Evolutionary conservation across 2,888 invertebrate species (phyloP).

Genomic region (Tetheella fluctuosa): DNA sequence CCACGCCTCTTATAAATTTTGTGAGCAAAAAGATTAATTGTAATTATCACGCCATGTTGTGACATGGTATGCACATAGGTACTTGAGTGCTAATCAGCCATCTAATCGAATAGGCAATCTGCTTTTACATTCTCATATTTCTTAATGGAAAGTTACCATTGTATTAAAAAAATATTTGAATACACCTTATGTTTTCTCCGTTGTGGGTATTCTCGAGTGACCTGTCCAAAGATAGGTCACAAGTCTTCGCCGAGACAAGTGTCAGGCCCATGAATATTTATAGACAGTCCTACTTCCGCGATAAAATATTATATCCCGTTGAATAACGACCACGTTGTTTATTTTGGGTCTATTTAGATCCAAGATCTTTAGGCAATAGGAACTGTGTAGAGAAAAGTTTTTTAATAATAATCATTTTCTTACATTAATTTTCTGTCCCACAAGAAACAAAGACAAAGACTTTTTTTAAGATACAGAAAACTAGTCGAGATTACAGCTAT

Average conservation of each 20-base stretch:
- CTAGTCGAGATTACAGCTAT: not conserved
- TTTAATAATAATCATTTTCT: no score
- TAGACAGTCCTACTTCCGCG: constrained; percentile 32
- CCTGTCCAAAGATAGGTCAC: constrained; percentile 37
- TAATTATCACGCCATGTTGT: constrained; percentile 7
- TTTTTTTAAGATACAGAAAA: not conserved
- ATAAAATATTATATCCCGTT: constrained; percentile 18
- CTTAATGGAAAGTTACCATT: not conserved
- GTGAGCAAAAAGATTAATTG: constrained; percentile 1
- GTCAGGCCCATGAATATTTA: constrained; percentile 51
- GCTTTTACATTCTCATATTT: constrained; percentile 3
- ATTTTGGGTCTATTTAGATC: not conserved
- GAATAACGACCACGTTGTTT: not conserved
- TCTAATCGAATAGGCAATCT: not conserved
- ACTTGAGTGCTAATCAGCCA: constrained; percentile 5
- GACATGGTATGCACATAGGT: no score
- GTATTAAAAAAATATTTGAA: not conserved
- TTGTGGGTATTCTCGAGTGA: constrained; percentile 27
- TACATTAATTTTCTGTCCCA: no score
- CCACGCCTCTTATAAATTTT: not conserved
- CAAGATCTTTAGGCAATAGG: no score
- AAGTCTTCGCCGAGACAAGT: constrained; percentile 23
- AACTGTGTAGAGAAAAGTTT: no score
- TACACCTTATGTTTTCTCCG: not conserved
- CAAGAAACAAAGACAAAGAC: no score